phyloP scores from a whole-genome alignment of 2,797 vertebrate genomes.

The Cichlasoma orientale region DNA sequence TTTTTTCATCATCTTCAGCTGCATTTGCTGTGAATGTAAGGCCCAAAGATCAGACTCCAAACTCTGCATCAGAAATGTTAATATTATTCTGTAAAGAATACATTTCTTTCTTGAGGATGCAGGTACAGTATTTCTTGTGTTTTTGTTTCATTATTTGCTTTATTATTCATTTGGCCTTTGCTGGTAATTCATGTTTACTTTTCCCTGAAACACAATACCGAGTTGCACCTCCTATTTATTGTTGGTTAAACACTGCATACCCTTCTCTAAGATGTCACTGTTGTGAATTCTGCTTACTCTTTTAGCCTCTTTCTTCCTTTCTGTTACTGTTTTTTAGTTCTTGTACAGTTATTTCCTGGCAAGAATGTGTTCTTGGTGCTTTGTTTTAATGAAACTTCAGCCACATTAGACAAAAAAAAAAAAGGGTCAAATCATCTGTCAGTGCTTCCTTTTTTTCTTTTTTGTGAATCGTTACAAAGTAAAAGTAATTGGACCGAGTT shows the following conservation, averaged over 20 bases:
- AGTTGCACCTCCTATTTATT: background rate
- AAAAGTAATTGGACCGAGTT: background rate
- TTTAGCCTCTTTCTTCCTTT: background rate
- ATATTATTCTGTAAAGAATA: background rate
- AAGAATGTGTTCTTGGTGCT: accelerated
- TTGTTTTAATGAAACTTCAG: background rate
- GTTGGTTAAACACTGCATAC: background rate
- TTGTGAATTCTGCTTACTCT: background rate
- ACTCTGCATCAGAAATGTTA: accelerated
- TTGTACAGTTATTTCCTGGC: background rate
- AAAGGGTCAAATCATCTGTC: accelerated
- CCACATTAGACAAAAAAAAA: background rate
- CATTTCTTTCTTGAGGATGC: background rate
- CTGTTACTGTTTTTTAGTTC: background rate
- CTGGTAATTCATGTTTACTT: background rate
- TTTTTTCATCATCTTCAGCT: too few species aligned
- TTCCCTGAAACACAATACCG: background rate
- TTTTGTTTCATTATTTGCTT: background rate
- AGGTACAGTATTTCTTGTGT: background rate
- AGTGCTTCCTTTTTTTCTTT: background rate
- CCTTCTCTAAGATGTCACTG: background rate
- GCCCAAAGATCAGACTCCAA: too few species aligned
- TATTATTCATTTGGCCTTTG: background rate
- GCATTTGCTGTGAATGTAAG: too few species aligned
- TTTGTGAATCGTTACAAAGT: background rate